A percentile compares a stretch with the other conserved stretches of the same genome.
phyloP scores from a whole-genome alignment of 1,140 invertebrate species.

The Mactra quadrangularis region DNA sequence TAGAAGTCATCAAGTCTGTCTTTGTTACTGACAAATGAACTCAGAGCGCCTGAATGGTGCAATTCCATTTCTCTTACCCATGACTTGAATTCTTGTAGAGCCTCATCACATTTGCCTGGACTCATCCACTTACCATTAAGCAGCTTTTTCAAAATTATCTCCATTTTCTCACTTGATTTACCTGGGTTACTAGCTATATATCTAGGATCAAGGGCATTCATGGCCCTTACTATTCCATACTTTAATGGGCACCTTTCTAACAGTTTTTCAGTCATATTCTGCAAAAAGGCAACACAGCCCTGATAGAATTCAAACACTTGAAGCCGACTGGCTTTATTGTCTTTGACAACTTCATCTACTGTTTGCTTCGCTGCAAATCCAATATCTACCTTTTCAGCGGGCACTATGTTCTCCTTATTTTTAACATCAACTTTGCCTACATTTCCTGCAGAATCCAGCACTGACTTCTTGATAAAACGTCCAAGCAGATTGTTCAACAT shows the following conservation, averaged over 20 bases:
- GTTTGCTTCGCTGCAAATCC: slow-evolving; percentile 40
- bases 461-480: slow-evolving; percentile 39
- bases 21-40: slow-evolving; percentile 39
- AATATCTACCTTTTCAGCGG: slow-evolving; percentile 37
- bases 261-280: slow-evolving; percentile 20
- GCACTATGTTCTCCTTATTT: neutral
- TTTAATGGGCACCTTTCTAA: slow-evolving; percentile 56
- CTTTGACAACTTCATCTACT: slow-evolving; percentile 29
- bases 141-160: slow-evolving; percentile 50
- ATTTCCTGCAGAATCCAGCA: slow-evolving; percentile 43
- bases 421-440: slow-evolving; percentile 52
- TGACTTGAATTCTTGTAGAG: slow-evolving; percentile 37
- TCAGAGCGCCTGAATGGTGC: slow-evolving; percentile 16
- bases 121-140: slow-evolving; percentile 22
- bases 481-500: slow-evolving; percentile 45
- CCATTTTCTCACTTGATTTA: slow-evolving; percentile 43
- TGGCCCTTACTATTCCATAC: slow-evolving; percentile 29
- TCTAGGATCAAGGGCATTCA: slow-evolving; percentile 32
- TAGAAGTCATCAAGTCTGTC: slow-evolving; percentile 47
- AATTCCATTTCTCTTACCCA: slow-evolving; percentile 45
- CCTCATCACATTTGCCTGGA: slow-evolving; percentile 39
- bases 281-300: slow-evolving; percentile 18
- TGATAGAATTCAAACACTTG: slow-evolving; percentile 44
- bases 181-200: slow-evolving; percentile 30
- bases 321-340: slow-evolving; percentile 40